Percentiles rank a stretch among this genome's conserved stretches.
These are phyloP conservation scores for Aleiodes leptofemur DNA, from an alignment of 2,888 invertebrate species.

Conservation along the genomic window DNA sequence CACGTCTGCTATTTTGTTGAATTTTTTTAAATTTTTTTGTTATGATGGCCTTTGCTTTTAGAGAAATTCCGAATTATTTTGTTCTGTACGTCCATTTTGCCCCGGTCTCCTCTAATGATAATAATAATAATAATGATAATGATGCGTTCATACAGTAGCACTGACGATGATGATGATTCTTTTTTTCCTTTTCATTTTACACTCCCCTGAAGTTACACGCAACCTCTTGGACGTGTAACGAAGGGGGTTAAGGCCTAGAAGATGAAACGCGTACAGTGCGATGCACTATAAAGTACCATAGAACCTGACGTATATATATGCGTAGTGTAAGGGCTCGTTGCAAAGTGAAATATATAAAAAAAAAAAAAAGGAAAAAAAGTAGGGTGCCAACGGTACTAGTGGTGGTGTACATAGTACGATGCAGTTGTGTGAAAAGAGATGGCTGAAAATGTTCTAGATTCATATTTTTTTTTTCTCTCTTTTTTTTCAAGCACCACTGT, in stretches of 20 bases:
- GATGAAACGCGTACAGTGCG: constrained; percentile 58
- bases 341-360: constrained; percentile 1
- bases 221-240: constrained; percentile 22
- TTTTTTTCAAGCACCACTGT: constrained; percentile 40
- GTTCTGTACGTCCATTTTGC: too few relatives aligned
- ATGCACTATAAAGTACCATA: constrained; percentile 63
- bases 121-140: too few relatives aligned
- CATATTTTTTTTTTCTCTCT: constrained; percentile 55
- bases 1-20: too few relatives aligned
- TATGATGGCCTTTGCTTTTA: too few relatives aligned
- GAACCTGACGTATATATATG: constrained; percentile 47
- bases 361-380: not conserved
- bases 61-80: too few relatives aligned
- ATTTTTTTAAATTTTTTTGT: too few relatives aligned
- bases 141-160: too few relatives aligned
- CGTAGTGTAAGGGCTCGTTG: constrained; percentile 50
- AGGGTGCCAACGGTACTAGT: constrained; percentile 34
- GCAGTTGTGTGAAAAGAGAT: constrained; percentile 63
- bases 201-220: constrained; percentile 35
- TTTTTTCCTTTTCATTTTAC: constrained; percentile 28
- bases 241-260: constrained; percentile 48
- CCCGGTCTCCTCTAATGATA: too few relatives aligned
- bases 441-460: constrained; percentile 72
- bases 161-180: not conserved
- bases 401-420: constrained; percentile 39